Conservation (phyloP, 2,797 vertebrate species). For the Lithobates pipiens region DNA sequence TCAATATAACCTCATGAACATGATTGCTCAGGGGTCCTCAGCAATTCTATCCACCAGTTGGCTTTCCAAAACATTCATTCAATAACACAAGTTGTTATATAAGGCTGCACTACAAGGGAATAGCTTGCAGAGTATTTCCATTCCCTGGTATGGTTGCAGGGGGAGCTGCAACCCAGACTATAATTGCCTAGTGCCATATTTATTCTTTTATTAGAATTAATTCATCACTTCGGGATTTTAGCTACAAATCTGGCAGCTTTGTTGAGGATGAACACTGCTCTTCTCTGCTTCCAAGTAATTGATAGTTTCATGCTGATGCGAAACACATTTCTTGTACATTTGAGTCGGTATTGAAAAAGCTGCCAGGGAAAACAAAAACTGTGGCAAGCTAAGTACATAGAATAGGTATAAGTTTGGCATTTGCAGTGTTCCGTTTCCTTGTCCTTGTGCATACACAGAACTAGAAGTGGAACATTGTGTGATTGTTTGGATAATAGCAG, state of each 20-base stretch:
- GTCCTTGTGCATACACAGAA: constrained; percentile 18
- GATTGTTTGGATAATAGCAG: constrained; percentile 33
- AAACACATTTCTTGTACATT: constrained; percentile 8
- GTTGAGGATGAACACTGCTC: neutral
- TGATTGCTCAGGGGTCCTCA: too few species aligned
- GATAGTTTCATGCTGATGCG: neutral
- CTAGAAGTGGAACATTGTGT: constrained; percentile 40
- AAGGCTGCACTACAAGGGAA: neutral
- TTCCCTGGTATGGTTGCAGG: neutral
- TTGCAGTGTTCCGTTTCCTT: constrained; percentile 29
- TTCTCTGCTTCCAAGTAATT: neutral
- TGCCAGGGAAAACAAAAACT: constrained; percentile 39
- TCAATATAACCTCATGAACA: too few species aligned
- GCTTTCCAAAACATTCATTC: too few species aligned
- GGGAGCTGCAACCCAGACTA: neutral
- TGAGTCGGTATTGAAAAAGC: neutral
- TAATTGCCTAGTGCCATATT: neutral
- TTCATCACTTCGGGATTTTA: neutral
- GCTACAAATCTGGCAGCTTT: neutral
- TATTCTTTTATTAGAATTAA: neutral
- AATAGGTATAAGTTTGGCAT: constrained; percentile 27
- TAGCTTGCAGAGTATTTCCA: neutral
- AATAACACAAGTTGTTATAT: neutral
- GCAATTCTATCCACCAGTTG: too few species aligned
- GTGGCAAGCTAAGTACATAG: constrained; percentile 36